Conservation (phyloP, 2,113 vertebrate species). For the Telmatochromis brachygnathus region DNA sequence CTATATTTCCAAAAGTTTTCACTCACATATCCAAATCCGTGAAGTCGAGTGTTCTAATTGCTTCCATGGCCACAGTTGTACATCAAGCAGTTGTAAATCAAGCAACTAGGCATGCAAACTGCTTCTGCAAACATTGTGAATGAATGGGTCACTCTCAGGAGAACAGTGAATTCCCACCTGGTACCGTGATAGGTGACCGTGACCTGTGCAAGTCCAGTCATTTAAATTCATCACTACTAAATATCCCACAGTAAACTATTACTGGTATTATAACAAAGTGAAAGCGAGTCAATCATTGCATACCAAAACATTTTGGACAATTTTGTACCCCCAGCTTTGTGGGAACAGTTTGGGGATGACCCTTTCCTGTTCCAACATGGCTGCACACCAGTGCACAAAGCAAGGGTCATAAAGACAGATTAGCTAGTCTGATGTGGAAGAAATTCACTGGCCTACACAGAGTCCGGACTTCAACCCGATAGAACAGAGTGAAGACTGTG, state of each 20-base stretch:
- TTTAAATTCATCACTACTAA: background rate
- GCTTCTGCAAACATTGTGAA: background rate
- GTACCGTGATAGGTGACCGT: background rate
- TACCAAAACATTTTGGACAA: background rate
- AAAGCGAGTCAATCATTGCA: background rate
- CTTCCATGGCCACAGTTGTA: background rate
- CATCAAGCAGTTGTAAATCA: background rate
- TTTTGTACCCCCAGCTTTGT: background rate
- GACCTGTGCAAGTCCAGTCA: background rate
- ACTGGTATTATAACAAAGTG: background rate
- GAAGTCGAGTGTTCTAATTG: background rate
- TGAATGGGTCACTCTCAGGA: background rate
- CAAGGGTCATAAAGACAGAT: background rate
- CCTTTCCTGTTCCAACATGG: background rate
- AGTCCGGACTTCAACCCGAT: background rate
- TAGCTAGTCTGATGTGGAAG: background rate
- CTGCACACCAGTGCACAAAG: background rate
- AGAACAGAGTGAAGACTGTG: background rate
- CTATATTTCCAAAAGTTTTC: background rate
- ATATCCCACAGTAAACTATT: background rate
- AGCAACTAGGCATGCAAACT: background rate
- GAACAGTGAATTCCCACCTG: background rate
- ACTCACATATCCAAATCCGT: background rate
- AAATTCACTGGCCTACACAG: background rate
- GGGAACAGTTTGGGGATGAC: background rate